Base-by-base conservation (phyloP, 2,888 invertebrate genomes). In the Andrena marginata region DNA sequence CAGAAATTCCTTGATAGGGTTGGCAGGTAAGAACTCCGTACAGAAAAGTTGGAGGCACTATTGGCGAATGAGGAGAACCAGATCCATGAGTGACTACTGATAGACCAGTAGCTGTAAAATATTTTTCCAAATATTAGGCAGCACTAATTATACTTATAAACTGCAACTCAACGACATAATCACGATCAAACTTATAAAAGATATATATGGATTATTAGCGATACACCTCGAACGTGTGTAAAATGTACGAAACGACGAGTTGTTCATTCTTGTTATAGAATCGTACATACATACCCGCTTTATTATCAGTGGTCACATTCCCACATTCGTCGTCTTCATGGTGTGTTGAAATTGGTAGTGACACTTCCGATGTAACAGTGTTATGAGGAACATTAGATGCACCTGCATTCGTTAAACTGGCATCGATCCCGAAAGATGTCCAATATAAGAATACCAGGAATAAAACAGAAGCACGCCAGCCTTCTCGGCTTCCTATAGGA, bases 1-100 rank as follows among this genome's bases (percentile, higher is more conserved):
- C 95, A 89, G 95, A 95, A 87, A 96, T 91, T 86, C 94, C 94
- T 91, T 93, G 93, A 88, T 93, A 94, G 84, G 94, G 93, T 90
- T 94, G 93, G 91, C 94, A 94, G 90, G 93, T 93, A 82, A 94
- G 92, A 91, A 91, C 92, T 92, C 91, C 92, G 89, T 90, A 91
- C 83, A 94, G 91, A 90, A 93, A 92, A 75, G 89, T 91, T 90
- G 93, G 93, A 93, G 93, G 93, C 93, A 94, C 93, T 93, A 92
- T 91, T 89, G 93, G 93, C 90, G 92, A 91, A 91, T 90, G 90
- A 85, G 92, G 90, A 84, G 93, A 91, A 82, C 90, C 89, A 84
- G 92, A 88, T 86, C 87, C 92, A 80, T 91, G 90, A 74, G 88
- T 91, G 75, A 92, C 89, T 85, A 92, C 90, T 77, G 92, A 90